These are phyloP conservation scores for Galerucella pusilla DNA, from an alignment of 2,888 invertebrate genomes.

Conservation along the genomic window DNA sequence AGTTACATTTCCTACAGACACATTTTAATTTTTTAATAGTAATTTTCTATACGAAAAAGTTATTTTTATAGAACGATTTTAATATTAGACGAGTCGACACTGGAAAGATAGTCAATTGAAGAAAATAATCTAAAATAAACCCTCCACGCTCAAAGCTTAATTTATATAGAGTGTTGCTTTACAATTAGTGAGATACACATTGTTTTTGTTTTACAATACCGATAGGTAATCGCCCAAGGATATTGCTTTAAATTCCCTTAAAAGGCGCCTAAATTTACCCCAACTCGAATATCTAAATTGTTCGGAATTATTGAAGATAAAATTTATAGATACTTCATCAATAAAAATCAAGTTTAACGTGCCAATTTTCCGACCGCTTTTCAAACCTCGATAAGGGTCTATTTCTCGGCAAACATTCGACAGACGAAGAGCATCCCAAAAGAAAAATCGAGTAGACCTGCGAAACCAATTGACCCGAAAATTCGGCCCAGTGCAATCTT, in stretches of 20 bases:
- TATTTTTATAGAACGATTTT: not conserved
- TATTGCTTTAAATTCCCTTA: constrained; percentile 49
- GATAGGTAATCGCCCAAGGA: constrained; percentile 46
- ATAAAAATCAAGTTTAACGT: constrained; percentile 16
- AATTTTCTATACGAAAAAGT: not conserved
- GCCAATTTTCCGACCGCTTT: constrained; percentile 33
- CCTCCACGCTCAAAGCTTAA: constrained; percentile 44
- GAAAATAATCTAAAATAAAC: constrained; percentile 48
- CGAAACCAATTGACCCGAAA: constrained; percentile 44
- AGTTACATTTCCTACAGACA: too few species aligned
- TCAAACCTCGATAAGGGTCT: constrained; percentile 40
- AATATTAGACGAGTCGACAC: constrained; percentile 2
- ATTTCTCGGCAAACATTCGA: constrained; percentile 33
- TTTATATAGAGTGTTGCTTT: constrained; percentile 49
- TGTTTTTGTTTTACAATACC: constrained; percentile 47
- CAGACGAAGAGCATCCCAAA: constrained; percentile 32
- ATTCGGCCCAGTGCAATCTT: constrained; percentile 37
- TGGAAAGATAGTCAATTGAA: constrained; percentile 45
- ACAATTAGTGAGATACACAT: constrained; percentile 49
- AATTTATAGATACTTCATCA: constrained; percentile 2
- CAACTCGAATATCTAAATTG: not conserved
- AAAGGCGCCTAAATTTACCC: constrained; percentile 36
- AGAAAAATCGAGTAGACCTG: constrained; percentile 43
- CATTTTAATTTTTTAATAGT: too few species aligned
- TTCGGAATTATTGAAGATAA: not conserved